Evolutionary conservation across 2,113 vertebrate species (phyloP).

Genomic region (Dunckerocampus dactyliophorus): DNA sequence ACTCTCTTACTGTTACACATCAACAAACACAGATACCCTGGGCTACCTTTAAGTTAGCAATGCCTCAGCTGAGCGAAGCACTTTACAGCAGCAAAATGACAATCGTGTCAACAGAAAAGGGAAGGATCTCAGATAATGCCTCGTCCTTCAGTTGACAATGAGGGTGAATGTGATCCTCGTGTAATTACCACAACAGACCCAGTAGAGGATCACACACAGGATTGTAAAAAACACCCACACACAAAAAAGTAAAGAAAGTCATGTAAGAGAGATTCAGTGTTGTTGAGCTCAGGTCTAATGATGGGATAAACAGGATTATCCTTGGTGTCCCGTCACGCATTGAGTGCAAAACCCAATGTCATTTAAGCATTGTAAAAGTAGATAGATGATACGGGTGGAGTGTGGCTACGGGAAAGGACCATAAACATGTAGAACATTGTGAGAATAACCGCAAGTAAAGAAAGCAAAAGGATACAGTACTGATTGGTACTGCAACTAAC

Average conservation of each 20-base stretch:
- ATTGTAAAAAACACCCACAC: slow-evolving; percentile 40
- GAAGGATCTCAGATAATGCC: slow-evolving; percentile 48
- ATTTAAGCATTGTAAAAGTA: slow-evolving; percentile 31
- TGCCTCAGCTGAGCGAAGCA: slow-evolving; percentile 48
- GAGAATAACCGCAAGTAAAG: too few species aligned
- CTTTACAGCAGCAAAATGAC: slow-evolving; percentile 40
- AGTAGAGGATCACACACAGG: slow-evolving; percentile 50
- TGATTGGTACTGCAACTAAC: neutral
- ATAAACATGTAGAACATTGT: neutral
- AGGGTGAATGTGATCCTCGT: slow-evolving; percentile 36
- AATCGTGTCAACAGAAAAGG: slow-evolving; percentile 46
- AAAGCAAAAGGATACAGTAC: neutral
- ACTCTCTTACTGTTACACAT: slow-evolving; percentile 33
- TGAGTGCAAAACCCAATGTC: slow-evolving; percentile 57
- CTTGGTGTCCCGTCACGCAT: slow-evolving; percentile 39
- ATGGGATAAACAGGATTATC: slow-evolving; percentile 73
- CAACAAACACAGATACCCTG: slow-evolving; percentile 47
- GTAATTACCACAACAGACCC: slow-evolving; percentile 57
- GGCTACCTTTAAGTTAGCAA: slow-evolving; percentile 46
- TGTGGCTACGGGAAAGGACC: neutral
- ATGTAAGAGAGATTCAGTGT: slow-evolving; percentile 49
- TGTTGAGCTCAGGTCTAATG: slow-evolving; percentile 64
- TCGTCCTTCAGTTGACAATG: slow-evolving; percentile 46
- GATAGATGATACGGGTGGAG: slow-evolving; percentile 28
- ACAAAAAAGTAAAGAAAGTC: slow-evolving; percentile 50